Evolutionary conservation across 2,113 vertebrate genomes (phyloP).

Genomic region (Grantiella picta): DNA sequence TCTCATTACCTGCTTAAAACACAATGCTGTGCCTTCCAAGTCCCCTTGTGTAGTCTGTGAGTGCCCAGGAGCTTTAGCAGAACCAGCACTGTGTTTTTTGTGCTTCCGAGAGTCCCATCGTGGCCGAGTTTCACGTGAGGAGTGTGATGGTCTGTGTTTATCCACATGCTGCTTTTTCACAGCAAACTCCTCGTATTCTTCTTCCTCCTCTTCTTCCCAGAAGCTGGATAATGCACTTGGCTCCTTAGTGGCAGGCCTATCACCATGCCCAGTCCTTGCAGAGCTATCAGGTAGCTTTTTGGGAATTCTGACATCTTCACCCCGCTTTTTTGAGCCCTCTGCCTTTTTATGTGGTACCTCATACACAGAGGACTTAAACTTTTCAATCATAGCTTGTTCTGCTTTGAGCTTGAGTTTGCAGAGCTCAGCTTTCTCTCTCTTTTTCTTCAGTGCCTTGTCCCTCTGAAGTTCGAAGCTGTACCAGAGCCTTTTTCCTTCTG

Average conservation of each 20-base stretch:
- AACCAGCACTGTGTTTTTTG: neutral
- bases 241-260: neutral
- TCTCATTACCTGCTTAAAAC: conserved; percentile 38
- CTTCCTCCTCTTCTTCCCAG: conserved; percentile 24
- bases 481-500: conserved; percentile 16
- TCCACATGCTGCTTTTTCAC: neutral
- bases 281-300: neutral
- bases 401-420: conserved; percentile 26
- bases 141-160: neutral
- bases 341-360: neutral
- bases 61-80: neutral
- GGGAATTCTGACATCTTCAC: conserved; percentile 40
- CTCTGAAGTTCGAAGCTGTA: conserved; percentile 44
- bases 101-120: neutral
- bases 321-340: neutral
- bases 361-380: neutral
- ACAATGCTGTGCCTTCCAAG: neutral
- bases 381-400: conserved; percentile 37
- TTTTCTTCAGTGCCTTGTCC: conserved; percentile 45
- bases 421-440: conserved; percentile 16
- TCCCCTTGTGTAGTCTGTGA: neutral
- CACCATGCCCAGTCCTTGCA: neutral
- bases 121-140: neutral
- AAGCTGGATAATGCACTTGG: neutral
- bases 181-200: neutral